Base-by-base conservation (phyloP, 1,140 invertebrate genomes). In the Bilobella aurantiaca region DNA sequence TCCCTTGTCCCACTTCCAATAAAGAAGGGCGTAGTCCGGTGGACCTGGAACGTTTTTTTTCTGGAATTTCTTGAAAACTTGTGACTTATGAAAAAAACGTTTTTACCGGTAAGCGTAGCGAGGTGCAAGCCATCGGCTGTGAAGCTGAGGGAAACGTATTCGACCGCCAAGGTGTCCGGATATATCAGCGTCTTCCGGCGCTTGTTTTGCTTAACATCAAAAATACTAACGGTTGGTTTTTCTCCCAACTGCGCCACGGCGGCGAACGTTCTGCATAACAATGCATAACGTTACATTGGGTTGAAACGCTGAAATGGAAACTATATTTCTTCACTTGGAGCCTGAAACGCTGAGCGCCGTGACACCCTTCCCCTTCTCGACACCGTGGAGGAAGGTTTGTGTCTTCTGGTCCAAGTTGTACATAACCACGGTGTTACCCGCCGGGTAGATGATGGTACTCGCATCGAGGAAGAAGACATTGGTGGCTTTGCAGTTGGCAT, bases 1-100 rank as follows among this genome's bases (percentile, higher is more conserved):
- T 1, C 86, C 86, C 76, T 87, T 90, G 71, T 92, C 89, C 85
- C 88, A 90, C 73, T 87, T 87, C 76, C 88, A 94, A 75, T 85
- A 87, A 59, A 90, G 81, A 75, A 93, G 81, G 27, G 81, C 85
- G 82, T 85, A 91, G 73, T 92, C 89, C 0, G 88, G 87, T 68
- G 86, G 84, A 14, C 87, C 87, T 0, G n/a, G n/a, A n/a, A n/a
- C n/a, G n/a, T n/a, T n/a, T n/a, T n/a, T n/a, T n/a, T n/a, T n/a
- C n/a, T n/a, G n/a, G n/a, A n/a, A n/a, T n/a, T n/a, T n/a, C n/a
- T n/a, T n/a, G n/a, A n/a, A n/a, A n/a, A n/a, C n/a, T n/a, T n/a
- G n/a, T n/a, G n/a, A n/a, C n/a, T n/a, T n/a, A n/a, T n/a, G n/a
- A n/a, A n/a, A n/a, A n/a, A n/a, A n/a, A n/a, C n/a, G n/a, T n/a